These are phyloP conservation scores for Zeuzera pyrina DNA, from an alignment of 2,888 invertebrate genomes.

Conservation along the genomic window DNA sequence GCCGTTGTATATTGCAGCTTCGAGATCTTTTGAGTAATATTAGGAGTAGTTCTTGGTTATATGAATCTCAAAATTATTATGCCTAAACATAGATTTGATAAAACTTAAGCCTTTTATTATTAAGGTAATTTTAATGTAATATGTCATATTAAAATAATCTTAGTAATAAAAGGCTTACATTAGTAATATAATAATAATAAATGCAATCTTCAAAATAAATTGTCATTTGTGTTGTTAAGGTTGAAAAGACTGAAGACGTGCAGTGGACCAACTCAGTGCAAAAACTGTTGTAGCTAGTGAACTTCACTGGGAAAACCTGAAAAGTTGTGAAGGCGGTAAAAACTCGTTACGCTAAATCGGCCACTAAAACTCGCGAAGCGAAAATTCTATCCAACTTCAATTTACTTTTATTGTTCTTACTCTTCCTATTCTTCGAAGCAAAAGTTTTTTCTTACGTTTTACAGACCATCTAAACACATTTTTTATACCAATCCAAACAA, in stretches of 20 bases:
- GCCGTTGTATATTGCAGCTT: no score
- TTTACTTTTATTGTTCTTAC: slow-evolving; percentile 69
- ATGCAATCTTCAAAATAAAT: no score
- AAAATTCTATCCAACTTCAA: slow-evolving; percentile 71
- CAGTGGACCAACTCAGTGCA: slow-evolving; percentile 28
- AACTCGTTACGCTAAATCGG: slow-evolving; percentile 69
- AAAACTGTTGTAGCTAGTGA: slow-evolving; percentile 34
- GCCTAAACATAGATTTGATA: neutral
- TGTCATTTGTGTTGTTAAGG: no score
- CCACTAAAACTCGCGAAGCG: slow-evolving; percentile 69
- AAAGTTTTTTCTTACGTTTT: slow-evolving; percentile 44
- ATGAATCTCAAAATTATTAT: no score
- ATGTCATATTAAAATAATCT: no score
- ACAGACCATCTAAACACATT: slow-evolving; percentile 52
- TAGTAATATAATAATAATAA: no score
- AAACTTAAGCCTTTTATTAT: no score
- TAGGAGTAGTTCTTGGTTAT: no score
- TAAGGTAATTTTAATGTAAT: no score
- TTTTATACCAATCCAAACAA: slow-evolving; percentile 47
- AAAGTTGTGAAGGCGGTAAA: slow-evolving; percentile 66
- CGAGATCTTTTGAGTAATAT: no score
- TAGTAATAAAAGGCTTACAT: no score
- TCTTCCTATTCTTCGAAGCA: slow-evolving; percentile 48
- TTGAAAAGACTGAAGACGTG: no score
- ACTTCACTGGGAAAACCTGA: slow-evolving; percentile 44